Evolutionary conservation across 2,797 vertebrate species (phyloP).

Genomic region (Lacerta agilis): DNA sequence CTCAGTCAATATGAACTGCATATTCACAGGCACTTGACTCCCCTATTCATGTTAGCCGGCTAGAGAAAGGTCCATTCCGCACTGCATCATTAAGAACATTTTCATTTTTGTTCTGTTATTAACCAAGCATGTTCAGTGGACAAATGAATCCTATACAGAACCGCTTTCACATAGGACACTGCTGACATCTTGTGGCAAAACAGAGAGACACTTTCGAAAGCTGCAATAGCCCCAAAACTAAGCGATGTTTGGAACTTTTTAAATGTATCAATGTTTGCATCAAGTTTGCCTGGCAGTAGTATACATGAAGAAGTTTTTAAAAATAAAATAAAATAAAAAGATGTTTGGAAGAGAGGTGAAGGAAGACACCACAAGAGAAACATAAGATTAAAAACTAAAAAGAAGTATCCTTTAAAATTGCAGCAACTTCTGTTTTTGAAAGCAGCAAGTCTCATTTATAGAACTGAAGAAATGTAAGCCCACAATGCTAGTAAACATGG

Average conservation of each 20-base stretch:
- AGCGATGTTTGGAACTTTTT: not conserved
- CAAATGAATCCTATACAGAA: not conserved
- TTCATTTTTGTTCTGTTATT: slow-evolving; percentile 7
- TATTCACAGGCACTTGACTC: not conserved
- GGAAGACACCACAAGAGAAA: not conserved
- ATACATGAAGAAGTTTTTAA: not conserved
- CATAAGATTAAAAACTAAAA: not conserved
- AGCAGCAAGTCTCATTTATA: not conserved
- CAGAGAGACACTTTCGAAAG: slow-evolving; percentile 17
- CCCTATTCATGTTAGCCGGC: not conserved
- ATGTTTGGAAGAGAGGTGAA: not conserved
- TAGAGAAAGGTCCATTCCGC: not conserved
- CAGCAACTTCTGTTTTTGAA: not conserved
- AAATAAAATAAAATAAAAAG: not conserved
- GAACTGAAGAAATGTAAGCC: not conserved
- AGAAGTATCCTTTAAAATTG: not conserved
- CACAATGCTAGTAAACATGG: accelerated
- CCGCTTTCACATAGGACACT: slow-evolving; percentile 4
- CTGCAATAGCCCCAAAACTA: not conserved
- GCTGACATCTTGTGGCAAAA: slow-evolving; percentile 75
- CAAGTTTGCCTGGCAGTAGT: not conserved
- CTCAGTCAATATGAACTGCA: not conserved
- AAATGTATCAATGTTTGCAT: not conserved
- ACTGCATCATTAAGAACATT: not conserved
- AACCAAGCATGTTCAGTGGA: not conserved